These are phyloP conservation scores for Drosophila lacertosa DNA, from an alignment of 1,140 invertebrate species.

Conservation along the genomic window DNA sequence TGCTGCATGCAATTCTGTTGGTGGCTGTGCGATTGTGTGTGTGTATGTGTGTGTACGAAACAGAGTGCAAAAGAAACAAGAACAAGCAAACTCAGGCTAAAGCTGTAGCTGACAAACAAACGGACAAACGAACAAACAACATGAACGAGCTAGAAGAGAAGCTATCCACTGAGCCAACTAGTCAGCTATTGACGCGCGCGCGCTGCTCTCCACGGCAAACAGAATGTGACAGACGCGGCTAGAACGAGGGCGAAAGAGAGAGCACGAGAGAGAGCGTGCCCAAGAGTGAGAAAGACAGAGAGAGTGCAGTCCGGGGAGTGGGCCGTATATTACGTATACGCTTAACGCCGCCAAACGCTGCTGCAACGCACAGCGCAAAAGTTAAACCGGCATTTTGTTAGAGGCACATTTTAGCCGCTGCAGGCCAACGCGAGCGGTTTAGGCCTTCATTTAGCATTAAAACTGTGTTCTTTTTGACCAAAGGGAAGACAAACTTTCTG, in stretches of 20 bases:
- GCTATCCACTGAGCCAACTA: slow-evolving; percentile 19
- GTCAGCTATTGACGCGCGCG: slow-evolving; percentile 65
- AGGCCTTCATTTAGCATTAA: no score
- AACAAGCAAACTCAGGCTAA: slow-evolving; percentile 53
- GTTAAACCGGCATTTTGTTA: slow-evolving; percentile 72
- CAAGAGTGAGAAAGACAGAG: not conserved
- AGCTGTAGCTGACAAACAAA: slow-evolving; percentile 46
- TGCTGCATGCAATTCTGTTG: slow-evolving; percentile 42
- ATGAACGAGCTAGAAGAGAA: slow-evolving; percentile 41
- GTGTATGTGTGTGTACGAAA: slow-evolving; percentile 40
- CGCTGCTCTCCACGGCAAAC: slow-evolving; percentile 43
- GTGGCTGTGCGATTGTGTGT: slow-evolving; percentile 5
- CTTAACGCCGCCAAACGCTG: slow-evolving; percentile 40
- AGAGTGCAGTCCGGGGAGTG: not conserved
- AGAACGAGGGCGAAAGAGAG: not conserved
- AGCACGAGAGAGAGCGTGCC: not conserved
- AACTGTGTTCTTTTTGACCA: no score
- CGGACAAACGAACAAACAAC: slow-evolving; percentile 36
- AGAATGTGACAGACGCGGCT: slow-evolving; percentile 11
- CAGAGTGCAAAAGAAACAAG: slow-evolving; percentile 60
- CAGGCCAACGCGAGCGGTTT: slow-evolving; percentile 17
- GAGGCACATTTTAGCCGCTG: slow-evolving; percentile 56
- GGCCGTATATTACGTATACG: slow-evolving; percentile 66
- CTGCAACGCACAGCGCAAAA: slow-evolving; percentile 60
- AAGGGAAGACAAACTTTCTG: no score